Base-by-base conservation (phyloP, 2,797 vertebrate genomes). In the Synanceia verrucosa region DNA sequence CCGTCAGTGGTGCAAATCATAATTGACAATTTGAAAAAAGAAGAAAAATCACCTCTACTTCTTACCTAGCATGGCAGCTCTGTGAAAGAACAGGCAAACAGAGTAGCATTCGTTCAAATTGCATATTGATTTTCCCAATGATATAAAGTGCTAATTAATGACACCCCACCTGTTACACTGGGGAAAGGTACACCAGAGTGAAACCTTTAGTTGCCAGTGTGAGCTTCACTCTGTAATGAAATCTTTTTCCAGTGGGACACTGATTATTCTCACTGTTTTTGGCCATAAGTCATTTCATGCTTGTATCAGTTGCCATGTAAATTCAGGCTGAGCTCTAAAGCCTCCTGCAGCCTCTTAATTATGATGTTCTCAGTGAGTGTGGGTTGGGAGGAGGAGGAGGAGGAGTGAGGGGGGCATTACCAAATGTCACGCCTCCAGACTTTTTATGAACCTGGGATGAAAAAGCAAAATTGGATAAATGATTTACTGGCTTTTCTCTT, bases 331-430 rank as follows among this genome's bases (percentile, higher is more conserved):
- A 88, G 81, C 64, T 86, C 77, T 82, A 76, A 82, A 87, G 85
- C 80, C 80, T 86, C 88, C 84, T 84, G 78, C 85, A 84, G 87
- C 75, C 81, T 87, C 80, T 91, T 93, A 86, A 92, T 93, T 88
- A 92, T 36, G 11, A 50, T 73, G 72, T 82, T 90, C 81, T 82
- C 76, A 70, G 81, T 13, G 69, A 79, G 74, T 16, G 29, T 65
- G 43, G 73, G 55, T 59, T 36, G 53, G 55, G 41, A 74, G 46
- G 47, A 71, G 68, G 60, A 68, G 65, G 76, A 52, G 69, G 76
- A 59, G 65, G 41, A 51, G 52, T 73, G 62, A 51, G 68, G 44
- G n/a, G 24, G 50, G 52, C 19, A 58, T 78, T 70, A 71, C 67
- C 23, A 63, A 86, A 89, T 85, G 84, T 79, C 86, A 78, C 51